Base-by-base conservation (phyloP, 2,113 vertebrate species). In the Pimephales promelas region DNA sequence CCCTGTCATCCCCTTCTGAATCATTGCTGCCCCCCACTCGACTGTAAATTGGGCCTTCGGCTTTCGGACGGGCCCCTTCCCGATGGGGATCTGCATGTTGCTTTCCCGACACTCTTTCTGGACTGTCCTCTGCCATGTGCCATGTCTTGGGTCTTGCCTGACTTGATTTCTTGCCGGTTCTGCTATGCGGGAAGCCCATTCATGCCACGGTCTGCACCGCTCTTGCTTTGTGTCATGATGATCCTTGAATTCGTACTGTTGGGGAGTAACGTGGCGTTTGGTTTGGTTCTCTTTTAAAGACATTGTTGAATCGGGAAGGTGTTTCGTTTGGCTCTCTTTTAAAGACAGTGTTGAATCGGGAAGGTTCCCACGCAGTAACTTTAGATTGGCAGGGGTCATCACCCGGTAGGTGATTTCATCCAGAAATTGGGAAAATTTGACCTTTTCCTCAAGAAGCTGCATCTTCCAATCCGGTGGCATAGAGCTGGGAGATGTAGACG, bases 351-450 rank as follows among this genome's bases (percentile, higher is more conserved):
- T 40, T 40, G 64, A 14, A 45, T 89, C 82, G 64, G 71, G 72
- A 43, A 78, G 66, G 76, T 90, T 83, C 68, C 84, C 89, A 68
- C 93, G 88, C 0, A 93, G 83, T 85, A 90, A 82, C 2, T 79
- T 78, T 20, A 95, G 90, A 81, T 87, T 92, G 84, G 89, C 92
- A 16, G 95, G 96, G 86, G 93, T 96, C 5, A 97, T 85, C 7
- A 97, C 92, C 2, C 90, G 85, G 75, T 87, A 89, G 20, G 94
- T 96, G 83, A 97, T 95, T 85, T 97, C 96, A 61, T 97, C 95
- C 88, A 97, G 90, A 31, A 97, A 97, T 85, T 89, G 92, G 43
- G 96, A 97, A 89, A 97, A 97, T 74, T 92, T 93, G 0, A 94
- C 84, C 71, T 96, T 97, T 78, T 96, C 94, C 83, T 96, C 91